Conservation (phyloP, 2,888 invertebrate genomes). For the Drosophila conformis region DNA sequence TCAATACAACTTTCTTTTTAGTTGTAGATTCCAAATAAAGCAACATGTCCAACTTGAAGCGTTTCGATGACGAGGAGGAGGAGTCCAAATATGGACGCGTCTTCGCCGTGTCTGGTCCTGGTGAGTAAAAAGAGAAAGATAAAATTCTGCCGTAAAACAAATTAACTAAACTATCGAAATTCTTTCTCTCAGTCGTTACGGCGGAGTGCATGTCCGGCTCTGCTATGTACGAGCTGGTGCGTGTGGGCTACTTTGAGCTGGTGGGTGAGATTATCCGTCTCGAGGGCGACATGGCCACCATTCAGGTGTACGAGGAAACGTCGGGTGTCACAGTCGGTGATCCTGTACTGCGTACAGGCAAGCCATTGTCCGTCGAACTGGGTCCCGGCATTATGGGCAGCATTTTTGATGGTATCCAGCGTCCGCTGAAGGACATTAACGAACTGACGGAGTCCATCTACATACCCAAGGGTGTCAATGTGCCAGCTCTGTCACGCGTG, state of each 20-base stretch:
- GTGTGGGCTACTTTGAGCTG: constrained; percentile 98
- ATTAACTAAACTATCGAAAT: neutral
- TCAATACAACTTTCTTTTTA: constrained; percentile 12
- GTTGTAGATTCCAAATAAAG: constrained; percentile 62
- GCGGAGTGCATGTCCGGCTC: constrained; percentile 99
- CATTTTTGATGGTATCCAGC: constrained; percentile 99
- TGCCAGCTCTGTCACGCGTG: constrained; percentile 94
- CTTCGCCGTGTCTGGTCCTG: constrained; percentile 99
- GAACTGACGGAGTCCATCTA: constrained; percentile 98
- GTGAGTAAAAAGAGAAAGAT: constrained; percentile 85
- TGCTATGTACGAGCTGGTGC: constrained; percentile 99
- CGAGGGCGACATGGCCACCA: constrained; percentile 99
- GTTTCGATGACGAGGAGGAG: constrained; percentile 92
- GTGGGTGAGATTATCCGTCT: constrained; percentile 99
- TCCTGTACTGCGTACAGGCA: constrained; percentile 98
- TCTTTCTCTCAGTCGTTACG: constrained; percentile 92
- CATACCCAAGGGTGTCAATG: constrained; percentile 99
- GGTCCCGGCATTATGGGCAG: constrained; percentile 99
- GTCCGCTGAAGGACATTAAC: constrained; percentile 98
- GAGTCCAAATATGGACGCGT: constrained; percentile 97
- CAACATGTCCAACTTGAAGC: constrained; percentile 89
- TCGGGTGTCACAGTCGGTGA: constrained; percentile 99
- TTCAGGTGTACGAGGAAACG: constrained; percentile 98
- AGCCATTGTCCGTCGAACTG: constrained; percentile 98
- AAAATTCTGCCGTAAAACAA: neutral